phyloP scores from a whole-genome alignment of 2,797 vertebrate genomes.

The Leptoclinus maculatus region DNA sequence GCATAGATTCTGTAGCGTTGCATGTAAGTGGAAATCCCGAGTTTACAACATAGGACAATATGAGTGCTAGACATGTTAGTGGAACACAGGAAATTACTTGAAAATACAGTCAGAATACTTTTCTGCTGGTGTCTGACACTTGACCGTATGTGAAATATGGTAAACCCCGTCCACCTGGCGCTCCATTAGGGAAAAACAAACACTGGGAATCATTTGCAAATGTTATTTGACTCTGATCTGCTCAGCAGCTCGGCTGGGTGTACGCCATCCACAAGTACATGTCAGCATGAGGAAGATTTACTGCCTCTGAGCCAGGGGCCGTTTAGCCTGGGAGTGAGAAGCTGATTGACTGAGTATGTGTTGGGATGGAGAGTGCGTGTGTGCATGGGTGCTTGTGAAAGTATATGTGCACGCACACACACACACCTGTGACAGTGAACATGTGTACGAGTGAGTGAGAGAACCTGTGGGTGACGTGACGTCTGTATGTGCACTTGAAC shows the following conservation, averaged over 20 bases:
- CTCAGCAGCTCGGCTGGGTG: slow-evolving; percentile 71
- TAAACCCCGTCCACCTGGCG: slow-evolving; percentile 54
- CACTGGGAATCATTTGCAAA: slow-evolving; percentile 68
- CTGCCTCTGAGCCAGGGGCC: slow-evolving; percentile 66
- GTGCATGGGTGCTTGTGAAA: not conserved
- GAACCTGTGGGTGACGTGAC: slow-evolving; percentile 44
- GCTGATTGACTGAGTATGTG: slow-evolving; percentile 75
- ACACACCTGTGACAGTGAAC: slow-evolving; percentile 38
- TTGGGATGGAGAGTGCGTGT: slow-evolving; percentile 43
- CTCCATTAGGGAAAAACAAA: slow-evolving; percentile 69
- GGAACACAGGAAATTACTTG: slow-evolving; percentile 16
- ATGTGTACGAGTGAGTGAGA: slow-evolving; percentile 22
- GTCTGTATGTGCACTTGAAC: slow-evolving; percentile 42
- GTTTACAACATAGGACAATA: slow-evolving; percentile 6
- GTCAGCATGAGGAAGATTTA: slow-evolving; percentile 78
- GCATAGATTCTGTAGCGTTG: not conserved
- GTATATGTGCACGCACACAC: slow-evolving; percentile 11
- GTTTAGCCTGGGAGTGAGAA: slow-evolving; percentile 64
- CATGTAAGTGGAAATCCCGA: not conserved
- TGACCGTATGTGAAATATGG: slow-evolving; percentile 59
- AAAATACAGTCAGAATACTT: slow-evolving; percentile 30
- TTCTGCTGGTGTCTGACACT: slow-evolving; percentile 46
- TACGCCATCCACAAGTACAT: slow-evolving; percentile 71
- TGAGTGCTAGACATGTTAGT: not conserved
- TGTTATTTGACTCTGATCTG: slow-evolving; percentile 76